A percentile compares a stretch with the other conserved stretches of the same genome.
Conservation (phyloP, 2,797 vertebrate species). For the Sylvilagus floridanus region DNA sequence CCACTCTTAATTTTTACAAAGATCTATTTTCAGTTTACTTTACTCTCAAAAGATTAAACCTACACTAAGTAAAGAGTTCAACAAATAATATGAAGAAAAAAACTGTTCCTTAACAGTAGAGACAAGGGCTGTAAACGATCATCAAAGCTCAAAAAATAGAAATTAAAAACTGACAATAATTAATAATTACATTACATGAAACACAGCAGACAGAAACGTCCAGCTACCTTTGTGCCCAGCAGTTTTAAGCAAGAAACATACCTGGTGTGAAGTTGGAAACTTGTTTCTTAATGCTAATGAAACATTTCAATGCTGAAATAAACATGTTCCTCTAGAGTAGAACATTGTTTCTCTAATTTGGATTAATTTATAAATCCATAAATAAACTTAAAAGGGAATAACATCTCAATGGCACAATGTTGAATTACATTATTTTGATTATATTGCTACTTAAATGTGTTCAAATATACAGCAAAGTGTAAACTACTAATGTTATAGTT, state of each 20-base stretch:
- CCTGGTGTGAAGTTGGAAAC: not conserved
- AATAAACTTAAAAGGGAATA: not conserved
- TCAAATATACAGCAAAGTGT: slow-evolving; percentile 66
- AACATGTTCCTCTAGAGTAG: not conserved
- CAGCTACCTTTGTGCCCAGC: not conserved
- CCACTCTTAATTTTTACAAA: too few relatives aligned
- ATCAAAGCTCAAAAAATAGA: not conserved
- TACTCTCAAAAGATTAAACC: too few relatives aligned
- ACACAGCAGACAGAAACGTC: not conserved
- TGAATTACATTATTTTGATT: slow-evolving; percentile 68
- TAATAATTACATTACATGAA: slow-evolving; percentile 31
- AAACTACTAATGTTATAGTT: slow-evolving; percentile 54
- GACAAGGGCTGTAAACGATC: too few relatives aligned
- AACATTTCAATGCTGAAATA: slow-evolving; percentile 38
- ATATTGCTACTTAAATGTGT: slow-evolving; percentile 65
- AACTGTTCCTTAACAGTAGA: too few relatives aligned
- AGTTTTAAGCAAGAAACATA: not conserved
- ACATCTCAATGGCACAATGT: not conserved
- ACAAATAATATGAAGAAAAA: too few relatives aligned
- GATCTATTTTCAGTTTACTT: too few relatives aligned
- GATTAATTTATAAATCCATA: slow-evolving; percentile 23
- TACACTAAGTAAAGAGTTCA: too few relatives aligned
- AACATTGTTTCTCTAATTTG: not conserved
- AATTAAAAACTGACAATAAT: slow-evolving; percentile 10
- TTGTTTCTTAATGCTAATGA: not conserved